These are phyloP conservation scores for Psilanteris sp. DNA, from an alignment of 1,140 invertebrate species.

Conservation along the genomic window DNA sequence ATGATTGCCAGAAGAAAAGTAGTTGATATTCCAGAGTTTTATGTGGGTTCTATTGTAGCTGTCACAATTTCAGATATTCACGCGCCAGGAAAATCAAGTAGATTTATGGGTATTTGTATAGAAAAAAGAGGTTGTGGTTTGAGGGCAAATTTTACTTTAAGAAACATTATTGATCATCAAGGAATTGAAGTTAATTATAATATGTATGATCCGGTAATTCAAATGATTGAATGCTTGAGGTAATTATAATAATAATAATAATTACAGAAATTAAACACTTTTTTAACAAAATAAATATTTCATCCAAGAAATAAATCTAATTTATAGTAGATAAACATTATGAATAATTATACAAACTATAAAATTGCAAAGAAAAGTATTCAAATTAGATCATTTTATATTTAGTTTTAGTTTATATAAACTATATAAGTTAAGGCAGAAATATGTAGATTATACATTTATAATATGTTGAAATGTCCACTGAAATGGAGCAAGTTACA, in stretches of 20 bases:
- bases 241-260: conserved; percentile 54
- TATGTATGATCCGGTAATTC: conserved; percentile 96
- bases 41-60: conserved; percentile 96
- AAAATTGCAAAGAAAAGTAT: too few species aligned
- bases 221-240: conserved; percentile 87
- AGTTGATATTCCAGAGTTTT: conserved; percentile 97
- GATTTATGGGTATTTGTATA: conserved; percentile 99
- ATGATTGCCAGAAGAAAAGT: conserved; percentile 92
- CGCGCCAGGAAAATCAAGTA: conserved; percentile 90
- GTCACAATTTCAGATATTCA: conserved; percentile 94
- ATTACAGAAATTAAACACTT: too few species aligned
- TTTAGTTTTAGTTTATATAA: too few species aligned
- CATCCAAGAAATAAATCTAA: too few species aligned
- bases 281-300: too few species aligned
- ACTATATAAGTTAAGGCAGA: too few species aligned
- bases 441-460: too few species aligned
- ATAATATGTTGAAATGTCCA: too few species aligned
- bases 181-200: conserved; percentile 94
- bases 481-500: too few species aligned
- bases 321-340: too few species aligned
- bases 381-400: too few species aligned
- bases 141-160: conserved; percentile 89
- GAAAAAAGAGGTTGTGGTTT: conserved; percentile 89
- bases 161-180: conserved; percentile 95
- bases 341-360: too few species aligned